Evolutionary conservation across 2,113 vertebrate genomes (phyloP).

Genomic region (Lathamus discolor): DNA sequence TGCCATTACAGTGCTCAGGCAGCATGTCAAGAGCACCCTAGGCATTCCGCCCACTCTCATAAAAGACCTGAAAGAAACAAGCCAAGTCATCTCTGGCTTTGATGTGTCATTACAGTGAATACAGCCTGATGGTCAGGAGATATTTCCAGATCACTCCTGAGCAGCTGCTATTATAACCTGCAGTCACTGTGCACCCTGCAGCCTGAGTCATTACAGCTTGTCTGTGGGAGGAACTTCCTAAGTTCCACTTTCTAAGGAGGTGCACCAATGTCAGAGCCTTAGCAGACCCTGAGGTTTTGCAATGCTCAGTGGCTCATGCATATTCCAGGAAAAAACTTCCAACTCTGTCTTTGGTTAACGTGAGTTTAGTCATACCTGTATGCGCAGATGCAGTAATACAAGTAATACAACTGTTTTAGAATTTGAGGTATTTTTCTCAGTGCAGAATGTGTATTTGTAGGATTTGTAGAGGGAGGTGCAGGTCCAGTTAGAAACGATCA

Average conservation of each 20-base stretch:
- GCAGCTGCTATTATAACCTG: background rate
- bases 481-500: background rate
- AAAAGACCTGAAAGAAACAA: background rate
- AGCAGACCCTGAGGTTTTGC: background rate
- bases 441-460: background rate
- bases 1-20: background rate
- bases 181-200: background rate
- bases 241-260: background rate
- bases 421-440: background rate
- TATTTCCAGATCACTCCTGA: background rate
- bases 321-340: background rate
- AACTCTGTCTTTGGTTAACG: background rate
- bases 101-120: background rate
- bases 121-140: background rate
- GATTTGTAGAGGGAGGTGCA: background rate
- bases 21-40: background rate
- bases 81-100: background rate
- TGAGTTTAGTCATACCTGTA: background rate
- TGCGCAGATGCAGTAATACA: background rate
- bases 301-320: background rate
- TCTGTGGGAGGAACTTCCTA: background rate
- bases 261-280: background rate
- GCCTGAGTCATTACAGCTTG: background rate
- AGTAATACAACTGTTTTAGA: background rate
- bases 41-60: background rate